Evolutionary conservation across 2,888 invertebrate genomes (phyloP).

Genomic region (Drosophila helvetica): DNA sequence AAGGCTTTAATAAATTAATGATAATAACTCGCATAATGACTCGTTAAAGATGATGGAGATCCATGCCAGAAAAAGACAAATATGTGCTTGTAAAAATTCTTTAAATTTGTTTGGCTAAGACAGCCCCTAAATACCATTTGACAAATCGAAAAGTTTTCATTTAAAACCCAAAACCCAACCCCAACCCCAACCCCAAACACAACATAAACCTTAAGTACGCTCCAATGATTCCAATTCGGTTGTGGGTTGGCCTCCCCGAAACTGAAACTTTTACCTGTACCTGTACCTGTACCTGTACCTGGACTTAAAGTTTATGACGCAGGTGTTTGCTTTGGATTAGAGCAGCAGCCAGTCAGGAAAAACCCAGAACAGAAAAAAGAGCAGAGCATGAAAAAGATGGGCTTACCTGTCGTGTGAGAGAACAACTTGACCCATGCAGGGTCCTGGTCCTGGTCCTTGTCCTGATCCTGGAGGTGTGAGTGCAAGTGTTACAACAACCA

Average conservation of each 20-base stretch:
- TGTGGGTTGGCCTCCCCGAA: conserved; percentile 48
- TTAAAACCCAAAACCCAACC: conserved; percentile 25
- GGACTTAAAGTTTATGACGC: conserved; percentile 75
- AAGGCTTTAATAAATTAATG: conserved; percentile 71
- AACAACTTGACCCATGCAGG: conserved; percentile 16
- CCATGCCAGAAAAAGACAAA: neutral
- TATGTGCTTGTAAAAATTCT: neutral
- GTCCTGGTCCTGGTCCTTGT: neutral
- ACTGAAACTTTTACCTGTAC: conserved; percentile 60
- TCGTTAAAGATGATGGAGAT: conserved; percentile 21
- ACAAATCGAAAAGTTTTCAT: conserved; percentile 66
- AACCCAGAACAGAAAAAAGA: conserved; percentile 13
- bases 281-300: conserved; percentile 52
- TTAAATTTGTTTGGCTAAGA: conserved; percentile 13
- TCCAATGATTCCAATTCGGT: conserved; percentile 72
- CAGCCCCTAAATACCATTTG: conserved; percentile 52
- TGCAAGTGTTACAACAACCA: conserved; percentile 23
- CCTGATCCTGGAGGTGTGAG: conserved; percentile 6
- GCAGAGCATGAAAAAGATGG: conserved; percentile 15
- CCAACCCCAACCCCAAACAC: conserved; percentile 19
- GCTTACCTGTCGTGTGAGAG: conserved; percentile 35
- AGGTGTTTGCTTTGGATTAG: conserved; percentile 68
- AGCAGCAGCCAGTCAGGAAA: conserved; percentile 26
- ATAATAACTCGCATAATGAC: conserved; percentile 56
- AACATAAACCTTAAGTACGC: conserved; percentile 56